phyloP scores from a whole-genome alignment of 2,888 invertebrate species.

The Orthosia gracilis region DNA sequence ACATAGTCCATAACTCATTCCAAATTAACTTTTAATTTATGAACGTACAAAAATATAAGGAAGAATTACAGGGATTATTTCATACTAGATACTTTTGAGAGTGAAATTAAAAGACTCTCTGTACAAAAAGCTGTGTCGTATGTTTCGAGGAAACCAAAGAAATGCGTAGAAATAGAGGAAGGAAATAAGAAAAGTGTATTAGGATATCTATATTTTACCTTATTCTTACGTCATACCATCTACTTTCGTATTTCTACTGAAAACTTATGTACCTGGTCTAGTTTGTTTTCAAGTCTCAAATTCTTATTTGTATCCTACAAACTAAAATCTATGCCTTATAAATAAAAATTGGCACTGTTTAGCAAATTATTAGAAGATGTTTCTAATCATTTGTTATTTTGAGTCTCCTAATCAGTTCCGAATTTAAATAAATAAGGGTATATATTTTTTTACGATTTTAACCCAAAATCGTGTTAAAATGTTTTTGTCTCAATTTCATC shows the following conservation, averaged over 20 bases:
- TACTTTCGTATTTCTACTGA: slow-evolving; percentile 1
- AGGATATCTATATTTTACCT: not conserved
- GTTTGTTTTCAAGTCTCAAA: not conserved
- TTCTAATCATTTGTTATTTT: no score
- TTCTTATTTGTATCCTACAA: not conserved
- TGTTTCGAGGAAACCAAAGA: slow-evolving; percentile 16
- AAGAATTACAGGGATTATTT: not conserved
- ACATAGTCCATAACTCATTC: not conserved
- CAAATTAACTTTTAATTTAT: not conserved
- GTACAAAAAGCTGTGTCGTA: not conserved
- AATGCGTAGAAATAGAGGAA: slow-evolving; percentile 23
- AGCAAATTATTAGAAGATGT: no score
- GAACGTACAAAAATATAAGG: not conserved
- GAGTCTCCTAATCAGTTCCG: no score
- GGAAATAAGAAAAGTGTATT: slow-evolving; percentile 48
- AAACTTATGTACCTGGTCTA: not conserved
- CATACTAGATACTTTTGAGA: not conserved
- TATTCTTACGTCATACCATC: not conserved
- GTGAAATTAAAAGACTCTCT: slow-evolving; percentile 5
- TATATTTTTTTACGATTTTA: not conserved
- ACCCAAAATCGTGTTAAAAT: no score
- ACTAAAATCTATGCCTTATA: not conserved
- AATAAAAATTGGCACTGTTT: no score
- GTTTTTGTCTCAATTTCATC: not conserved
- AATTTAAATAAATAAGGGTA: no score